A percentile compares a stretch with the other conserved stretches of the same genome.
phyloP scores from a whole-genome alignment of 2,888 invertebrate genomes.

The Polia nebulosa region DNA sequence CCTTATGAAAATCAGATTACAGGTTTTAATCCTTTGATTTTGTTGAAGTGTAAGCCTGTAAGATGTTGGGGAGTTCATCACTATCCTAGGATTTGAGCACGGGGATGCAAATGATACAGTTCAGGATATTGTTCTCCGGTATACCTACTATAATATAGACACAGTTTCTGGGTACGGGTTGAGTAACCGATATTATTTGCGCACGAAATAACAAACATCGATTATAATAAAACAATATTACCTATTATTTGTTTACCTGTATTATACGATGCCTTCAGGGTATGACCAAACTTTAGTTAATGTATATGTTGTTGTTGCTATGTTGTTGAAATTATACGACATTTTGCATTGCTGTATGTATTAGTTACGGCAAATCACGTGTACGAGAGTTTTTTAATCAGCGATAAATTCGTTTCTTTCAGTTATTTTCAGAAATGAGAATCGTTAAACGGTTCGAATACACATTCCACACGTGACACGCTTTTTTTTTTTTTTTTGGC shows the following conservation, averaged over 20 bases:
- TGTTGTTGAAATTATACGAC: constrained; percentile 49
- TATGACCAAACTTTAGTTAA: constrained; percentile 49
- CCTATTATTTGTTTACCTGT: constrained; percentile 55
- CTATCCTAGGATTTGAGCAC: constrained; percentile 73
- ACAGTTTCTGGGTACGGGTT: constrained; percentile 48
- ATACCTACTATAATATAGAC: constrained; percentile 62
- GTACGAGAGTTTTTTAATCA: constrained; percentile 34
- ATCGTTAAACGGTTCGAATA: constrained; percentile 9
- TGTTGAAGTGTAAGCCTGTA: constrained; percentile 55
- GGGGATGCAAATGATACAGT: constrained; percentile 77
- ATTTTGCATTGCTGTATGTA: constrained; percentile 34
- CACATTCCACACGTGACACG: neutral
- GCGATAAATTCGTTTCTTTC: constrained; percentile 9
- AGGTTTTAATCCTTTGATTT: constrained; percentile 46
- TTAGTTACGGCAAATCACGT: constrained; percentile 40
- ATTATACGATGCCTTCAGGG: constrained; percentile 56
- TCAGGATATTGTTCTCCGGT: constrained; percentile 74
- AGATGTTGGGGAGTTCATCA: constrained; percentile 67
- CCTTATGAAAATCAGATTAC: constrained; percentile 52
- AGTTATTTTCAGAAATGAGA: constrained; percentile 15
- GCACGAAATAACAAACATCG: constrained; percentile 54
- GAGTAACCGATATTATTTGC: constrained; percentile 45
- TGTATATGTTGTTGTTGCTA: constrained; percentile 42
- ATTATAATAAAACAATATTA: constrained; percentile 61
- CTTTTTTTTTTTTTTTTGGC: too few species aligned